Conservation (phyloP, 2,113 vertebrate species). For the Ptilorrhoa leucosticta region DNA sequence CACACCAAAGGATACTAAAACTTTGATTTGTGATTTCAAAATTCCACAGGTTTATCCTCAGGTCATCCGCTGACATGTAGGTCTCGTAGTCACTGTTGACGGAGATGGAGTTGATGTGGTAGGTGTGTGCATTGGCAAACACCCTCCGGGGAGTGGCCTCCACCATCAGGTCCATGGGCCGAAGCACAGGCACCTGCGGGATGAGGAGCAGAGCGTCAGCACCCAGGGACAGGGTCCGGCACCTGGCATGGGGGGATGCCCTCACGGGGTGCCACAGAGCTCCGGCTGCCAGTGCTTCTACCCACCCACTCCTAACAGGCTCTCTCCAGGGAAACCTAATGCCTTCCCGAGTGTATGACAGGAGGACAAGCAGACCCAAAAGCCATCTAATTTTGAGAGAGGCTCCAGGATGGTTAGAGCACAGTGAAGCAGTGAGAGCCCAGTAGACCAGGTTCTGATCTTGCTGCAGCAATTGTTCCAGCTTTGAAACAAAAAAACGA, state of each 20-base stretch:
- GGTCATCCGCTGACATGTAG: slow-evolving; percentile 94
- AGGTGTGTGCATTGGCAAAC: slow-evolving; percentile 93
- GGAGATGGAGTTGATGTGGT: slow-evolving; percentile 98
- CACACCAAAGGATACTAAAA: slow-evolving; percentile 91
- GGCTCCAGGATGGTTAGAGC: accelerated
- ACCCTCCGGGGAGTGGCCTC: slow-evolving; percentile 90
- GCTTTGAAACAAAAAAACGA: background rate
- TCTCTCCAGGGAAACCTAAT: background rate
- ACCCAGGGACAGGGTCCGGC: background rate
- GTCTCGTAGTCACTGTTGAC: slow-evolving; percentile 97
- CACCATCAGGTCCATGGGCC: slow-evolving; percentile 97
- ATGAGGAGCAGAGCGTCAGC: background rate
- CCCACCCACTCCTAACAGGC: background rate
- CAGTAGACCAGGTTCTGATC: background rate
- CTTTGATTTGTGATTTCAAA: slow-evolving; percentile 95
- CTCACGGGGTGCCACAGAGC: accelerated
- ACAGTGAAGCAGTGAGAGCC: background rate
- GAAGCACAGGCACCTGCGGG: slow-evolving; percentile 85
- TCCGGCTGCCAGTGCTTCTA: background rate
- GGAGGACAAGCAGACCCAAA: background rate
- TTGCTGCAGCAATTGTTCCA: background rate
- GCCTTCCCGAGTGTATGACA: accelerated
- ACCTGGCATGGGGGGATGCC: accelerated
- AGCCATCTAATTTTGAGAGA: background rate
- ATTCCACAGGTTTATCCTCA: slow-evolving; percentile 96